These are phyloP conservation scores for Drosophila lacteicornis DNA, from an alignment of 1,140 invertebrate species.

Conservation along the genomic window DNA sequence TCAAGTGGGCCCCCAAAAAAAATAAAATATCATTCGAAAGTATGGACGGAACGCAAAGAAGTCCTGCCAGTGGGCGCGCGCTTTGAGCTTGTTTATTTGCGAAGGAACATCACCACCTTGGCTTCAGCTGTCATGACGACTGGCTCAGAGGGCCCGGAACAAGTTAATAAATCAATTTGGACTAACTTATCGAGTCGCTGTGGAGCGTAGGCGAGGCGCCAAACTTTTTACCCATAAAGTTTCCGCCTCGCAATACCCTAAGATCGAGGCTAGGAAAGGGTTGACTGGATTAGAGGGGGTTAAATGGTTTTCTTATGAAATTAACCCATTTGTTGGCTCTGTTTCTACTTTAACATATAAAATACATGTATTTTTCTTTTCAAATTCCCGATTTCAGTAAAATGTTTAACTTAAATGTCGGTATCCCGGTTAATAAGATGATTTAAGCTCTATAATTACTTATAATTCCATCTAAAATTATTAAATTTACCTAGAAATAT, in stretches of 20 bases:
- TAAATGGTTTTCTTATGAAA: background rate
- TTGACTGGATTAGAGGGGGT: background rate
- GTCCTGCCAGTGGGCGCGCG: constrained; percentile 1
- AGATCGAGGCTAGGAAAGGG: background rate
- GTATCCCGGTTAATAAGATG: too few relatives aligned
- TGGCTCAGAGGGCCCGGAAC: constrained; percentile 29
- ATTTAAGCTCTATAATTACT: too few relatives aligned
- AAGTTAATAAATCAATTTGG: constrained; percentile 83
- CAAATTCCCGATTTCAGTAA: too few relatives aligned
- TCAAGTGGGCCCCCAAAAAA: constrained; percentile 62
- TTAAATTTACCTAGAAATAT: too few relatives aligned
- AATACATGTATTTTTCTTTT: too few relatives aligned
- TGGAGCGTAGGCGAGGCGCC: constrained; percentile 72
- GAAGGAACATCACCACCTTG: constrained; percentile 45
- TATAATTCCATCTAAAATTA: too few relatives aligned
- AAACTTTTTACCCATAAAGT: constrained; percentile 66
- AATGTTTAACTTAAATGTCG: too few relatives aligned
- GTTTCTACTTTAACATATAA: background rate
- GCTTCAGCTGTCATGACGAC: constrained; percentile 71
- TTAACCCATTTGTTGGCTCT: background rate
- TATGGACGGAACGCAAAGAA: constrained; percentile 27
- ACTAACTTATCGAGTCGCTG: constrained; percentile 71
- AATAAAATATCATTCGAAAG: constrained; percentile 66
- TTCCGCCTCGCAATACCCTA: constrained; percentile 19
- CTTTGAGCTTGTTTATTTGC: constrained; percentile 71